Evolutionary conservation across 2,888 invertebrate genomes (phyloP), one percentile per base, ranked within the genome.

Genomic region (Nymphalis c-album): DNA sequence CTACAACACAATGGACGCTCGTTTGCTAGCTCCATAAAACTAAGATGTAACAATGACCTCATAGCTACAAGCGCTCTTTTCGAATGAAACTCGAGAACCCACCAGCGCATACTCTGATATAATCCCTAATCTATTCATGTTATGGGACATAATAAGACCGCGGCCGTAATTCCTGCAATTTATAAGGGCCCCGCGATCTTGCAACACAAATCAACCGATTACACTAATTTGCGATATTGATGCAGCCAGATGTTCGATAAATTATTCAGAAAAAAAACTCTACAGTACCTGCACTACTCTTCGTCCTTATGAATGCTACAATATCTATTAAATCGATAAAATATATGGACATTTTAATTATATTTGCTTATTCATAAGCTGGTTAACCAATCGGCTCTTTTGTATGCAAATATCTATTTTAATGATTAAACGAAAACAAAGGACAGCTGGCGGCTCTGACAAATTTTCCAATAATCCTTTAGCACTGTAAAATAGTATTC

Each of bases 21-120:
- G 86, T 87, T 88, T 85, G 81, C 83, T 76, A 79, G 78, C 76
- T 72, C 81, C 82, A 85, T 88, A 87, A 87, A 88, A 88, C 83
- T 85, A 79, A 84, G 80, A 83, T 83, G 83, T 80, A 83, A 86
- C 85, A 86, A 85, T 84, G 82, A 82, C 79, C 79, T 61, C 60
- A 35, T 65, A 53, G 67, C 60, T 67, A 55, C 62, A 63, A 62
- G 59, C 59, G 64, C 64, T 60, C 57, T 70, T 70, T 70, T 60
- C 64, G 66, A 66, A 61, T 70, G 60, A 69, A 63, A 58, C 18
- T 63, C 73, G 76, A 76, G 57, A 82, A 81, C 80, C 80, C 78
- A 35, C 40, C 78, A 77, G 75, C 75, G 79, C 75, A 82, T 84
- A 82, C 80, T 83, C 73, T 66, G 70, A 76, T 75, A 75, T 81